Conservation (phyloP, 1,140 invertebrate genomes). For the Nylanderia fulva region DNA sequence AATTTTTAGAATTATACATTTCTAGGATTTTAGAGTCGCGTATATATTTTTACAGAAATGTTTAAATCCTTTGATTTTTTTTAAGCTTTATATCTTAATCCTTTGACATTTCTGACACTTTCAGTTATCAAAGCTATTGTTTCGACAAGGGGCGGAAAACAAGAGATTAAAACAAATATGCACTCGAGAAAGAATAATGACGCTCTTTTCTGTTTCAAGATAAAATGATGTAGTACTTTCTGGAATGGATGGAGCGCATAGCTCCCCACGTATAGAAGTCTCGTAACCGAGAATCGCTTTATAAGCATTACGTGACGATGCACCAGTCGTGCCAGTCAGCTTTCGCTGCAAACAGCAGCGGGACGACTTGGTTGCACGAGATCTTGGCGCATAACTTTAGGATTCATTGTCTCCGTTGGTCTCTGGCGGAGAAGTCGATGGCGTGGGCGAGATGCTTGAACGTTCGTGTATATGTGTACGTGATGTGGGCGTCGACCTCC, state of each 20-base stretch:
- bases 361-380: slow-evolving; percentile 17
- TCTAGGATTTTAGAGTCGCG: neutral
- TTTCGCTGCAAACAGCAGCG: neutral
- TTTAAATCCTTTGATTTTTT: neutral
- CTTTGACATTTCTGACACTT: neutral
- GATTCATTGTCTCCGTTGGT: slow-evolving; percentile 73
- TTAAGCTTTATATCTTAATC: neutral
- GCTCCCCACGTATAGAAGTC: slow-evolving; percentile 10
- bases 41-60: neutral
- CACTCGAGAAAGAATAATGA: neutral
- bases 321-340: slow-evolving; percentile 26
- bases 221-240: slow-evolving; percentile 16
- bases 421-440: slow-evolving; percentile 39
- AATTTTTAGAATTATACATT: neutral
- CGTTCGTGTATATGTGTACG: slow-evolving; percentile 12
- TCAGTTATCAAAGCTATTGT: neutral
- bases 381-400: slow-evolving; percentile 77
- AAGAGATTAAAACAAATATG: neutral
- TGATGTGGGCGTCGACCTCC: slow-evolving; percentile 57
- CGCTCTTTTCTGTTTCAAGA: neutral
- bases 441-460: slow-evolving; percentile 54
- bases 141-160: neutral
- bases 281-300: slow-evolving; percentile 54
- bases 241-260: slow-evolving; percentile 4
- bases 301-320: slow-evolving; percentile 60